Base-by-base conservation (phyloP, 2,797 vertebrate genomes). In the Allobates femoralis region DNA sequence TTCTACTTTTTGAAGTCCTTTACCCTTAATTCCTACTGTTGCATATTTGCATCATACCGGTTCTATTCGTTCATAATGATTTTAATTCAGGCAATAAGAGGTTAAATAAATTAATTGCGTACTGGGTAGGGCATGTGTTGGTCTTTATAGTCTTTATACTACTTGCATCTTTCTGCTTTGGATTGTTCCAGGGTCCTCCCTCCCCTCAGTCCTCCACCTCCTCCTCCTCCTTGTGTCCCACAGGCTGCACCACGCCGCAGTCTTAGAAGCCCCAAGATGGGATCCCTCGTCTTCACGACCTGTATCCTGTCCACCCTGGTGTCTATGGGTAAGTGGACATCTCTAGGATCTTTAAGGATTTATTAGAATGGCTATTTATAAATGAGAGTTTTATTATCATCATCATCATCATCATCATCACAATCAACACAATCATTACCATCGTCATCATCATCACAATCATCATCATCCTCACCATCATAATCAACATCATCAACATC, bases 181-280 rank as follows among this genome's bases (percentile, higher is more conserved):
- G 15, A 32, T 56, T 55, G 51, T 56, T 77, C 75, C 28, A 82
- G 66, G 80, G 73, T n/a, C 80, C 80, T 82, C 80, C 80, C 66
- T 73, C 66, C 80, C 50, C 3, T 21, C 41, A 14, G 26, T 53
- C 62, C 53, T 69, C 64, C 64, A 26, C 41, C 41, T 46, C 41
- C 41, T 34, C 21, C 80, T 73, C 51, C 66, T 32, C 21, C 66
- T 58, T n/a, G 26, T 51, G 79, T 77, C 75, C 62, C 26, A 34
- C 79, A 28, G 46, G 21, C 80, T 56, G 51, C 32, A 26, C 32
- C 23, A 28, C 64, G 37, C 66, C 30, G 66, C 69, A 73, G 21
- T 34, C 37, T 73, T 1, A 1, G 19, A 41, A 69, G 62, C 21
- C 46, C 69, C 66, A 73, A 2, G 11, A 82, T 82, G 80, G 80